Evolutionary conservation across 1,140 invertebrate genomes (phyloP).

Genomic region (Drosophila navojoa): DNA sequence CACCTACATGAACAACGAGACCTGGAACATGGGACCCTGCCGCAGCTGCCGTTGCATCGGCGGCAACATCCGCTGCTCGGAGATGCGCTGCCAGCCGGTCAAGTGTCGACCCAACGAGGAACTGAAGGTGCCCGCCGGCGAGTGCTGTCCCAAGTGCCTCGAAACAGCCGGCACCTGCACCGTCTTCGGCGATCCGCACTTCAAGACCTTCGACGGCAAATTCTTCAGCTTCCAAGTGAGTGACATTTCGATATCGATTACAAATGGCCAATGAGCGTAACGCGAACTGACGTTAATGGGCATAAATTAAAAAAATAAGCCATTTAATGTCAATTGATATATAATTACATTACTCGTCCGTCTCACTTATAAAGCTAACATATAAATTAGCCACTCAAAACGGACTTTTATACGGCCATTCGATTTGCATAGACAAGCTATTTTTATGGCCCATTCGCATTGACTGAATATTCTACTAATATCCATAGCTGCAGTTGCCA

Average conservation of each 20-base stretch:
- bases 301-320: slow-evolving; percentile 15
- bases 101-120: slow-evolving; percentile 90
- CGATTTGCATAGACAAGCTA: slow-evolving; percentile 31
- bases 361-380: slow-evolving; percentile 8
- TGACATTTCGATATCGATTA: not conserved
- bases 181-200: slow-evolving; percentile 96
- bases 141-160: slow-evolving; percentile 94
- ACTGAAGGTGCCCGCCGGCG: slow-evolving; percentile 88
- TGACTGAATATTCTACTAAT: slow-evolving; percentile 20
- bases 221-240: slow-evolving; percentile 93
- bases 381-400: slow-evolving; percentile 28
- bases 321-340: slow-evolving; percentile 24
- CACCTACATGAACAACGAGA: slow-evolving; percentile 91
- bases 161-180: slow-evolving; percentile 95
- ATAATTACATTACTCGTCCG: slow-evolving; percentile 14
- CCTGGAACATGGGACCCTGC: slow-evolving; percentile 93
- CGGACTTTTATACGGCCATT: slow-evolving; percentile 37
- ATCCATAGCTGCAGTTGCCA: slow-evolving; percentile 1
- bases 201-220: slow-evolving; percentile 96
- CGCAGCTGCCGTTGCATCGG: slow-evolving; percentile 92
- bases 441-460: slow-evolving; percentile 37
- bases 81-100: slow-evolving; percentile 88
- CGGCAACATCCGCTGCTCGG: slow-evolving; percentile 91
- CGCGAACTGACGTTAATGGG: slow-evolving; percentile 27
- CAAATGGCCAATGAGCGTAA: slow-evolving; percentile 9